Evolutionary conservation across 2,888 invertebrate genomes (phyloP).

Genomic region (Chouioia cunea): DNA sequence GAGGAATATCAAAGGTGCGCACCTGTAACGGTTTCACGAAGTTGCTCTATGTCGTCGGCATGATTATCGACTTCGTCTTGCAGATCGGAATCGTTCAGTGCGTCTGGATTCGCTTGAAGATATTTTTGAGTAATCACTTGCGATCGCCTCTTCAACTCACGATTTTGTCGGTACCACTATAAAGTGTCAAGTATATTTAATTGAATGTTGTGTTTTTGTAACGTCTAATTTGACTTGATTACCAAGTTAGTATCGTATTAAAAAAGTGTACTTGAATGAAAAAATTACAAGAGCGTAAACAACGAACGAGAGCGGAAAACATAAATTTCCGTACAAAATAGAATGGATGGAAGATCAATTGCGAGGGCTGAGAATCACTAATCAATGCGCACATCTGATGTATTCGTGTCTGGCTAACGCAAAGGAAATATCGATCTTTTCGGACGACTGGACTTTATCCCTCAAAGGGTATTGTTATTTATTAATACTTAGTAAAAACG

Average conservation of each 20-base stretch:
- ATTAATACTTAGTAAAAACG: no score
- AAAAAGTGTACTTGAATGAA: neutral
- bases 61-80: constrained; percentile 64
- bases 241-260: neutral
- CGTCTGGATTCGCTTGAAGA: constrained; percentile 71
- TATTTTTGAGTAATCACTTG: constrained; percentile 75
- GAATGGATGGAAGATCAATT: no score
- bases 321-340: neutral
- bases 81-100: constrained; percentile 64
- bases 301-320: neutral
- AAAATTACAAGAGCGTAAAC: neutral
- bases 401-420: no score
- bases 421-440: no score
- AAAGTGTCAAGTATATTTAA: constrained; percentile 21
- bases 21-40: constrained; percentile 75
- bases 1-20: constrained; percentile 15
- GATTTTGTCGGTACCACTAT: constrained; percentile 84
- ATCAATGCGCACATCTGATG: no score
- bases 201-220: neutral
- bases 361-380: no score
- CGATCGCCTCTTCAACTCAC: constrained; percentile 78
- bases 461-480: no score
- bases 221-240: neutral
- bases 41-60: constrained; percentile 75
- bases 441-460: no score